Evolutionary conservation across 2,113 vertebrate genomes (phyloP).

Genomic region (Peromyscus maniculatus): DNA sequence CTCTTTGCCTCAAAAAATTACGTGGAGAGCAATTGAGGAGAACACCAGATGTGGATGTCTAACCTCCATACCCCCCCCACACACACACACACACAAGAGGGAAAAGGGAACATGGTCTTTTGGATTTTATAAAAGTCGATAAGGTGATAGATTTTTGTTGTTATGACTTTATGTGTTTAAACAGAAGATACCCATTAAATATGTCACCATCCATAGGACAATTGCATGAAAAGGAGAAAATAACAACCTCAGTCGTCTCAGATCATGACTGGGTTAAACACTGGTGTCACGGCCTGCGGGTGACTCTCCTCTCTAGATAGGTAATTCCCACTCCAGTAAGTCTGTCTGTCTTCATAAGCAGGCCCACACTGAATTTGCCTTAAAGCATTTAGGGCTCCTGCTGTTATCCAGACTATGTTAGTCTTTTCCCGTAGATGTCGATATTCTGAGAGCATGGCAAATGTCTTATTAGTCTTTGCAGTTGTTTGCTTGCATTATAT

Average conservation of each 20-base stretch:
- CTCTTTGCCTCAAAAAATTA: neutral
- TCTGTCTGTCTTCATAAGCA: neutral
- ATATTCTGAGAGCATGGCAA: conserved; percentile 13
- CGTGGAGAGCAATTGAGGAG: neutral
- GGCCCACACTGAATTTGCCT: neutral
- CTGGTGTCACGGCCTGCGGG: neutral
- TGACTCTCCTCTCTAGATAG: neutral
- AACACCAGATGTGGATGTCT: too few species aligned
- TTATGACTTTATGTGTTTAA: conserved; percentile 14
- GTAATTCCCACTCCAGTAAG: neutral
- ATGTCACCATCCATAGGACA: neutral
- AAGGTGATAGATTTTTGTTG: neutral
- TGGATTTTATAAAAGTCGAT: conserved; percentile 29
- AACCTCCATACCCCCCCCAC: neutral
- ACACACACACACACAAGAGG: neutral
- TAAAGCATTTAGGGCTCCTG: neutral
- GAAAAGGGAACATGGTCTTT: neutral
- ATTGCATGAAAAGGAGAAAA: neutral
- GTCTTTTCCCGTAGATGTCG: neutral
- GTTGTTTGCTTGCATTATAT: conserved; percentile 21
- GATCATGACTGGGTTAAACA: neutral
- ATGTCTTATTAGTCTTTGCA: neutral
- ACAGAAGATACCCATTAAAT: neutral
- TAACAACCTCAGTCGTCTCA: neutral
- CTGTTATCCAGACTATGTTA: conserved; percentile 3